Conservation (phyloP, 2,797 vertebrate genomes). For the Varecia variegata region DNA sequence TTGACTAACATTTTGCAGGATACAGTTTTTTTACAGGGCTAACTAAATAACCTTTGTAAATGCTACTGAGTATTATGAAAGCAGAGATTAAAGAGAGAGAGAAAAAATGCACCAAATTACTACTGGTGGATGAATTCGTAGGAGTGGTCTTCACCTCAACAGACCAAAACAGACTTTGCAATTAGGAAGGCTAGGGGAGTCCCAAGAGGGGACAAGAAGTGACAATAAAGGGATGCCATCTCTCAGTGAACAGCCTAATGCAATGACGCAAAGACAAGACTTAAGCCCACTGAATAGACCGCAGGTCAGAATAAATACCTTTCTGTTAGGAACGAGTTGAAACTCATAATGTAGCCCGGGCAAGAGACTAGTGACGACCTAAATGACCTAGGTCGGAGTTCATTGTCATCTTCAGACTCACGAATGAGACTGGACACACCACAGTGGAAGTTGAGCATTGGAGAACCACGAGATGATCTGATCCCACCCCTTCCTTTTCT, state of each 20-base stretch:
- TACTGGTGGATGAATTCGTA: background rate
- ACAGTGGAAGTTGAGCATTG: background rate
- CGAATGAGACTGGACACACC: background rate
- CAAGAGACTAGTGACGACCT: background rate
- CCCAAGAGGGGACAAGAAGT: background rate
- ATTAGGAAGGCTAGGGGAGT: background rate
- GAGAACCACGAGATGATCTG: background rate
- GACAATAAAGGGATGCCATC: background rate
- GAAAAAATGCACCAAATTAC: background rate
- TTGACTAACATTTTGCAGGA: constrained; percentile 11
- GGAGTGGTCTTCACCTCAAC: background rate
- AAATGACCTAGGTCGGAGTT: background rate
- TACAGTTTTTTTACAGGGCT: background rate
- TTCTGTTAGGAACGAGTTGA: background rate
- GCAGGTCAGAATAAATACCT: background rate
- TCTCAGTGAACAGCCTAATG: background rate
- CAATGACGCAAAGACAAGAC: constrained; percentile 20
- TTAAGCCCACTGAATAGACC: constrained; percentile 67
- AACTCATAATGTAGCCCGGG: background rate
- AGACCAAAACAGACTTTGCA: background rate
- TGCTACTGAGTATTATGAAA: background rate
- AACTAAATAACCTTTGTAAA: background rate
- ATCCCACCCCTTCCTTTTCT: background rate
- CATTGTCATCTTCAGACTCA: background rate
- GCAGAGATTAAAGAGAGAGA: background rate